Evolutionary conservation across 2,888 invertebrate species (phyloP).

Genomic region (Cheilosia impressa): DNA sequence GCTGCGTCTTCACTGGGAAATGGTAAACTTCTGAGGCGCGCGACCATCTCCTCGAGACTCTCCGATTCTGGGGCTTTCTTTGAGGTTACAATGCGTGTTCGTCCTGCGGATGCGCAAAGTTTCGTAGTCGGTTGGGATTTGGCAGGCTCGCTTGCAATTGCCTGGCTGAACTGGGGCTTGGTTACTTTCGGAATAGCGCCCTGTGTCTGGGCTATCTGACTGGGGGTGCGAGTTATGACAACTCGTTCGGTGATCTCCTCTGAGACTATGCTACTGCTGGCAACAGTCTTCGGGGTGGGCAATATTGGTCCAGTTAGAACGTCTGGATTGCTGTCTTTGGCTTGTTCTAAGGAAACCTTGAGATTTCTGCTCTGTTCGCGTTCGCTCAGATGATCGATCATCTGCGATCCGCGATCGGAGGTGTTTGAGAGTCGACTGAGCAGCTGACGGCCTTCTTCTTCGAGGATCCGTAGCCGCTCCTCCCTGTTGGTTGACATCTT

Average conservation of each 20-base stretch:
- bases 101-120: conserved; percentile 78
- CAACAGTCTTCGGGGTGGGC: conserved; percentile 77
- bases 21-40: conserved; percentile 79
- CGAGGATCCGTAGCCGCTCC: conserved; percentile 85
- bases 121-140: conserved; percentile 78
- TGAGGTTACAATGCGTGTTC: conserved; percentile 73
- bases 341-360: conserved; percentile 63
- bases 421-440: conserved; percentile 83
- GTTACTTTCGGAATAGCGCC: conserved; percentile 76
- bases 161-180: conserved; percentile 39
- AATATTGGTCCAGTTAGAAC: conserved; percentile 63
- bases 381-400: conserved; percentile 81
- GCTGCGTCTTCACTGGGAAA: conserved; percentile 76
- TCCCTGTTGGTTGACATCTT: conserved; percentile 79
- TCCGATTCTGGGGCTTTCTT: conserved; percentile 74
- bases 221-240: conserved; percentile 80
- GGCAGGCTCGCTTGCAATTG: conserved; percentile 50
- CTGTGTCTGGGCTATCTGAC: conserved; percentile 77
- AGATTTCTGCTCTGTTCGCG: conserved; percentile 77
- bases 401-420: conserved; percentile 80
- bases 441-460: conserved; percentile 91
- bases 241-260: conserved; percentile 78
- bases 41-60: conserved; percentile 80
- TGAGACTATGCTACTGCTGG: conserved; percentile 78
- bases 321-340: conserved; percentile 59